Conservation (phyloP, 1,140 invertebrate genomes). For the Drosophila prosaltans region DNA sequence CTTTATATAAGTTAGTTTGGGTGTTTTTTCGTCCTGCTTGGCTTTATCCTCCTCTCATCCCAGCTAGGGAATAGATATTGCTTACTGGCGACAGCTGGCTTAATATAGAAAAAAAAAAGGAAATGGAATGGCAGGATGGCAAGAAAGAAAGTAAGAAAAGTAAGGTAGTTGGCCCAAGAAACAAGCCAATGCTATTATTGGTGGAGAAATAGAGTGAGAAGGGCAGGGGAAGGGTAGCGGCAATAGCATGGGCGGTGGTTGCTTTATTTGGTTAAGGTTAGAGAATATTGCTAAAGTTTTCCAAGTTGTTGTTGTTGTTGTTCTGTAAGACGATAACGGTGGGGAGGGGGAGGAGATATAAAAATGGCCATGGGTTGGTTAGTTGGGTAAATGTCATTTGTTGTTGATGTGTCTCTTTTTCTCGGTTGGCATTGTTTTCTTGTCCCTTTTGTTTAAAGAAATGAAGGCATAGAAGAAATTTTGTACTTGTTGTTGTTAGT, state of each 20-base stretch:
- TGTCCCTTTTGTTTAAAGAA: neutral
- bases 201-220: neutral
- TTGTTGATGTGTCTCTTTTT: neutral
- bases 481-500: neutral
- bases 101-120: slow-evolving; percentile 26
- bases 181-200: neutral
- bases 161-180: slow-evolving; percentile 7
- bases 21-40: neutral
- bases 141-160: neutral
- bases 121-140: neutral
- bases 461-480: neutral
- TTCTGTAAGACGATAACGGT: neutral
- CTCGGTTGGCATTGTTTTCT: neutral
- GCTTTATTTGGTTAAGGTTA: slow-evolving; percentile 54
- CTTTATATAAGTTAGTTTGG: neutral
- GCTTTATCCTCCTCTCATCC: neutral
- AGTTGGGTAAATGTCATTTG: slow-evolving; percentile 5
- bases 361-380: slow-evolving; percentile 4
- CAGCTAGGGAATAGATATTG: slow-evolving; percentile 30
- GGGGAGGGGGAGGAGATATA: neutral
- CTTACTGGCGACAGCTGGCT: slow-evolving; percentile 43
- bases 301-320: slow-evolving; percentile 19
- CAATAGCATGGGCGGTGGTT: slow-evolving; percentile 33
- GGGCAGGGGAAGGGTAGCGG: too few species aligned
- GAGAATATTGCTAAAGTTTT: slow-evolving; percentile 53